Evolutionary conservation across 2,888 invertebrate species (phyloP).

Genomic region (Amphipoea lucens): DNA sequence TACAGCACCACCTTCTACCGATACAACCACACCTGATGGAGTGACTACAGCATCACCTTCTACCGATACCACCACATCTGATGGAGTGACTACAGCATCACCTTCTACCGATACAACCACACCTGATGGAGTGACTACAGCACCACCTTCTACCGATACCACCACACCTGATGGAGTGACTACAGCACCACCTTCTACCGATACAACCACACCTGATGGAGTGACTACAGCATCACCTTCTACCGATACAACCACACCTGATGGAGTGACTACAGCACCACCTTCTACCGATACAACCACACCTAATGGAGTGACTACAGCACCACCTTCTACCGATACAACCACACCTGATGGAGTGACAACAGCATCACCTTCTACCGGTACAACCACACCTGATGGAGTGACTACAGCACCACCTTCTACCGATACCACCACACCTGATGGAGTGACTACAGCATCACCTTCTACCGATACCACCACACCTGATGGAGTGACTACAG

Average conservation of each 20-base stretch:
- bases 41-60: neutral
- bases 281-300: neutral
- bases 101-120: neutral
- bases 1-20: neutral
- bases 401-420: neutral
- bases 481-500: neutral
- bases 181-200: neutral
- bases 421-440: neutral
- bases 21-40: neutral
- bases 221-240: neutral
- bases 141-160: neutral
- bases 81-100: neutral
- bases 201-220: neutral
- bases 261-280: neutral
- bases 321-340: neutral
- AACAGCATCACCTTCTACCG: neutral
- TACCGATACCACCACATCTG: neutral
- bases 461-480: neutral
- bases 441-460: neutral
- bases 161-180: neutral
- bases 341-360: neutral
- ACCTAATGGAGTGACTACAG: neutral
- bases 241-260: neutral
- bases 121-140: neutral
- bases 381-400: neutral